Evolutionary conservation across 2,797 vertebrate genomes (phyloP).

Genomic region (Helarctos malayanus): DNA sequence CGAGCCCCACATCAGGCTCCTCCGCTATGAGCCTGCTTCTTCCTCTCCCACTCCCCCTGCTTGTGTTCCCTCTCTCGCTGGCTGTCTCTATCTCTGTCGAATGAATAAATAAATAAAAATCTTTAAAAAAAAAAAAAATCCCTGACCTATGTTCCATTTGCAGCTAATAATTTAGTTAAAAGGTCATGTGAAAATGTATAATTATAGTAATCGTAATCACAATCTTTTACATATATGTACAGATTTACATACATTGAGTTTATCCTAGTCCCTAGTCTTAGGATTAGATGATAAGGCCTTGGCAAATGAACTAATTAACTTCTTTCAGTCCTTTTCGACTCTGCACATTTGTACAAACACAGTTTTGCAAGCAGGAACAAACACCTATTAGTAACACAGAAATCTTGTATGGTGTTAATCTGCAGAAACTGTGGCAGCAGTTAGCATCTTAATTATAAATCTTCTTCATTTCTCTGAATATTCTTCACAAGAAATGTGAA

Average conservation of each 20-base stretch:
- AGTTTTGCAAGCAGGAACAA: slow-evolving; percentile 65
- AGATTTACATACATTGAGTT: slow-evolving; percentile 56
- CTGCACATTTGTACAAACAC: slow-evolving; percentile 70
- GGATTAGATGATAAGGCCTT: slow-evolving; percentile 65
- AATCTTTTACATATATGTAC: slow-evolving; percentile 33
- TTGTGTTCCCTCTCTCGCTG: too few species aligned
- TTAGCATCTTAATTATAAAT: slow-evolving; percentile 76
- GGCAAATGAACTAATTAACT: slow-evolving; percentile 76
- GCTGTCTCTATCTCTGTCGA: too few species aligned
- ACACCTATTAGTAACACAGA: slow-evolving; percentile 66
- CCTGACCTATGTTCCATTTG: slow-evolving; percentile 22
- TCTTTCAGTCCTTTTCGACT: slow-evolving; percentile 73
- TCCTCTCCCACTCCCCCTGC: too few species aligned
- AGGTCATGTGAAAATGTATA: slow-evolving; percentile 46
- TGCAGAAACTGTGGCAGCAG: slow-evolving; percentile 67
- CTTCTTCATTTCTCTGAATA: slow-evolving; percentile 54
- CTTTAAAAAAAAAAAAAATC: too few species aligned
- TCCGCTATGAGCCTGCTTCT: too few species aligned
- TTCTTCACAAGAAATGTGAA: slow-evolving; percentile 28
- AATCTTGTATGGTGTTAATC: slow-evolving; percentile 59
- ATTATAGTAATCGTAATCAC: slow-evolving; percentile 25
- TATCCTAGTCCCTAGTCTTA: slow-evolving; percentile 12
- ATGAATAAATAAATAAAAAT: too few species aligned
- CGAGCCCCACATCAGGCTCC: too few species aligned
- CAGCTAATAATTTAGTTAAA: slow-evolving; percentile 56